Evolutionary conservation across 2,888 invertebrate genomes (phyloP), one percentile per base, ranked within the genome.

Genomic region (Ochropleura plecta): DNA sequence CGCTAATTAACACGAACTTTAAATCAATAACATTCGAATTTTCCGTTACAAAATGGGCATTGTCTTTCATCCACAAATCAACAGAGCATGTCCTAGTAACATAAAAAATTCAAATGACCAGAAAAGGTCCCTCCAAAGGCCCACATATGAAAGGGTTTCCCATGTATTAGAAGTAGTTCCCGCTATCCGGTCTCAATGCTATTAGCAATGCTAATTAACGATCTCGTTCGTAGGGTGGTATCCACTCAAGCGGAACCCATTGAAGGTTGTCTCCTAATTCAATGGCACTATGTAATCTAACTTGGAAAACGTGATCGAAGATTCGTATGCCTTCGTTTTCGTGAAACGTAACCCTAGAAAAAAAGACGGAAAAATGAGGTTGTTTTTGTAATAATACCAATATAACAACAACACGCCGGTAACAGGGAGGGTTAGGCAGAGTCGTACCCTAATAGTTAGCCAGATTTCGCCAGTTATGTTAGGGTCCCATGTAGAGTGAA

Each of bases 201-300:
- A 90, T 90, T 90, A 89, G 90, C 89, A 90, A 87, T 90, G 91
- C 89, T 91, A 90, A 91, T 90, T 89, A 89, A 87, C 83, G 73
- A 73, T 48, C 83, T 79, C 83, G 82, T 86, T 86, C 71, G 76
- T 64, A 76, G 84, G 82, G 82, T 72, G 78, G 73, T 73, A 70
- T 53, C 73, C 77, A 83, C 75, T 83, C 81, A 85, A 78, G 76
- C 81, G 76, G 57, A 82, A 83, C 79, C 80, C 65, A 82, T 73
- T 76, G 75, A 73, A 64, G 69, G 63, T 76, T 75, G 82, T 72
- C 79, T 73, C 77, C 73, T 71, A 73, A 85, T 84, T 87, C 89
- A 89, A 88, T 85, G 88, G 83, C 64, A 70, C 83, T 49, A 73
- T 69, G 70, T 76, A 71, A 83, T 75, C 70, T 76, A 76, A 86